Base-by-base conservation (phyloP, 1,140 invertebrate species). In the Homalodisca vitripennis region DNA sequence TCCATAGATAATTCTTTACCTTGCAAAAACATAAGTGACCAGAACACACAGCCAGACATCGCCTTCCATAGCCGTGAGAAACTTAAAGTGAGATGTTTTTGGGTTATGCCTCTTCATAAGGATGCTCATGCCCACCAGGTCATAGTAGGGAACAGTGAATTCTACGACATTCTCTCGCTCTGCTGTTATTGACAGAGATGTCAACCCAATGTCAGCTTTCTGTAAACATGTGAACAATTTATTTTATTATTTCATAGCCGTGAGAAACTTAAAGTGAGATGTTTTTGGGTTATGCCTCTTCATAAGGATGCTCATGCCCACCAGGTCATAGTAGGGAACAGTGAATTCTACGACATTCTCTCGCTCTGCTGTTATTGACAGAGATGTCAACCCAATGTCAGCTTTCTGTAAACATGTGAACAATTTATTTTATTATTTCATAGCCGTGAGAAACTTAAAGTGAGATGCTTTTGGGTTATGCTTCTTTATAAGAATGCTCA, bases 11-110 rank as follows among this genome's bases (percentile, higher is more conserved):
- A n/a, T n/a, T n/a, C n/a, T n/a, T n/a, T n/a, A 60, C 88, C 88
- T 92, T 3, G 95, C 97, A 77, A 96, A 93, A 76, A 97, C 91
- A 78, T 98, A 98, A 0, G 95, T 95, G 0, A 88, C 94, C 63
- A 98, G 82, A 75, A 98, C 98, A 74, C 94, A 97, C 13, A 94
- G 83, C 97, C 97, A 98, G 0, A 98, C 97, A 72, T 95, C 90
- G 69, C 91, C 91, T 79, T 98, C 96, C 68, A 99, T 80, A 3
- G 98, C 97, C 0, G 94, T 97, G 30, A 99, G 85, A 77, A 99
- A 99, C 82, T 98, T 98, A 80, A 98, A 98, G 6, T 98, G 82
- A 0, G 94, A 95, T 3, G 92, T 95, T 30, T 88, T 86, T 0
- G 85, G 83, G 73, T 89, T 88, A 0, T 90, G 87, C 74, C 92